phyloP scores from a whole-genome alignment of 2,113 vertebrate genomes.

The Marcusenius ussheri region DNA sequence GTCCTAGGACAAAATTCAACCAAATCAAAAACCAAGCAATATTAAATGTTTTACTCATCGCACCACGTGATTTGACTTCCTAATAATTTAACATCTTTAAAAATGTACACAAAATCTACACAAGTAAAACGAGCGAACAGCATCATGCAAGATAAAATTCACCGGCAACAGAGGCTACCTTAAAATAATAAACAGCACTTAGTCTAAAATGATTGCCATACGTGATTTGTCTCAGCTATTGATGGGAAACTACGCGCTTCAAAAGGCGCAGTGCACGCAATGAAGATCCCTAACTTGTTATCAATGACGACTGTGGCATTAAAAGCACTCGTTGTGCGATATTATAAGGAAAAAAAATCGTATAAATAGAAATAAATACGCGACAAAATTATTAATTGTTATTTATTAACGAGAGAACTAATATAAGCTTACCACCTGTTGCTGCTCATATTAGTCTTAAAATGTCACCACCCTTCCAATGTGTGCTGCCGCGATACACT shows the following conservation, averaged over 20 bases:
- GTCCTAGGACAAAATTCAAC: slow-evolving; percentile 40
- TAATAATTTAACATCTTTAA: neutral
- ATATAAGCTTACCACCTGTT: slow-evolving; percentile 66
- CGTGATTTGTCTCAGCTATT: neutral
- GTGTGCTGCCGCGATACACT: neutral
- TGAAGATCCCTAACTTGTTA: neutral
- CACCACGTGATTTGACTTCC: neutral
- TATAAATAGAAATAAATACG: neutral
- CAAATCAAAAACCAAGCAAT: neutral
- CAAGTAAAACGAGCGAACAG: neutral
- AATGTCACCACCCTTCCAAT: neutral
- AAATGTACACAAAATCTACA: neutral
- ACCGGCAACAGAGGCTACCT: neutral
- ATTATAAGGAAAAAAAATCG: neutral
- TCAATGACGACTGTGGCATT: neutral
- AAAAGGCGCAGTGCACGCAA: neutral
- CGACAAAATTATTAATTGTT: slow-evolving; percentile 43
- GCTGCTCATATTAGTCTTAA: slow-evolving; percentile 53
- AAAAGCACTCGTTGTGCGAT: neutral
- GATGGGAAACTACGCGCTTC: neutral
- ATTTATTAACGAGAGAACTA: slow-evolving; percentile 26
- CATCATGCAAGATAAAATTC: neutral
- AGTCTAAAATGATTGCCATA: neutral
- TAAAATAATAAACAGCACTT: neutral
- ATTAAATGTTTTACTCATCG: neutral